Evolutionary conservation across 1,140 invertebrate genomes (phyloP), one percentile per base, ranked within the genome.

Genomic region (Anthonomus grandis): DNA sequence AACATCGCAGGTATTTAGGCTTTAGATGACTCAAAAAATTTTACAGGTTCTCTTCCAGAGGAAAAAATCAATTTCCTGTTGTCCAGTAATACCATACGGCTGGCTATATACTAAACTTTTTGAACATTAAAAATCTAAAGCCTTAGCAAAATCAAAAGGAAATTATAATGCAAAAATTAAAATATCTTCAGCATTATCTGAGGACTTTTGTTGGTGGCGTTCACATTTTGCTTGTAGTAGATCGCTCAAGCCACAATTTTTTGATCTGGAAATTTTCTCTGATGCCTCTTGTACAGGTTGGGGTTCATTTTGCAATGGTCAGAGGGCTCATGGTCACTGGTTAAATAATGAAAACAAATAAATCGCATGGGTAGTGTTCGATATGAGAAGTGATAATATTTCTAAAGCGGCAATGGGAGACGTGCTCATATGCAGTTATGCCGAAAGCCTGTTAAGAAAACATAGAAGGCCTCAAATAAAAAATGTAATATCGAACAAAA

Each of bases 121-220:
- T 12, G 31, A 50, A 50, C 27, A 21, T 31, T 5, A 19, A 37
- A 50, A 50, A 21, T 19, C 21, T 12, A 37, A 37, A 18, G 48
- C 13, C 4, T 23, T 46, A 22, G 8, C 12, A 19, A 44, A 17
- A 22, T 22, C 15, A 22, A 19, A 23, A 10, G 12, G 24, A n/a
- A 46, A 54, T 49, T 56, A 49, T 25, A 19, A 49, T 21, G 24
- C 3, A 18, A 49, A 23, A 2, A 56, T 56, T 12, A 13, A 9
- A 9, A 27, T 49, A 23, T 24, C 54, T 2, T 41, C 50, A 10
- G 18, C 19, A 27, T 46, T 64, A 18, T 10, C n/a, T 12, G 17
- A 47, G 2, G 70, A 72, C 23, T 50, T 69, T n/a, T 24, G 42
- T 8, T 71, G 70, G 68, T 72, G 69, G 69, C 18, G 23, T 21